Conservation (phyloP, 2,113 vertebrate species). For the Silurus asotus region DNA sequence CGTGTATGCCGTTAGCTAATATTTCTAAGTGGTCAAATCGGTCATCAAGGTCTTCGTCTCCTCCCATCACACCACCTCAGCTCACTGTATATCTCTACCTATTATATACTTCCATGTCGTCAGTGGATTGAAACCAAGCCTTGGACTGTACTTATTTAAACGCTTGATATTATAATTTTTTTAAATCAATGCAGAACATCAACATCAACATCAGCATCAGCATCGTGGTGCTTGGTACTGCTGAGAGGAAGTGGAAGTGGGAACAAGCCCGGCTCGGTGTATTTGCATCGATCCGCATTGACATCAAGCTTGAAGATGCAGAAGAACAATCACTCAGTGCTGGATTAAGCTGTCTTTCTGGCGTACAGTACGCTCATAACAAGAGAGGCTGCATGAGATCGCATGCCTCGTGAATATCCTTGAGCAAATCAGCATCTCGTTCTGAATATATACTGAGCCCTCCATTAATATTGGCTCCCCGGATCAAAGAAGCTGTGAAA, state of each 20-base stretch:
- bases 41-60: too few species aligned
- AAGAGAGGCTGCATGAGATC: neutral
- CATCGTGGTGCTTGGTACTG: neutral
- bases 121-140: too few species aligned
- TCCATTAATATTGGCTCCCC: too few species aligned
- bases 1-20: too few species aligned
- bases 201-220: neutral
- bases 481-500: too few species aligned
- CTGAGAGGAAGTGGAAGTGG: neutral
- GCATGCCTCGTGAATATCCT: neutral
- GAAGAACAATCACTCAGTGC: neutral
- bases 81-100: too few species aligned
- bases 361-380: neutral
- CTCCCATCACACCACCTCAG: too few species aligned
- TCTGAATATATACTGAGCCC: too few species aligned
- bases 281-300: constrained; percentile 17
- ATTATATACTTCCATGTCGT: too few species aligned
- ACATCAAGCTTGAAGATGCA: neutral
- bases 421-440: neutral
- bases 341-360: constrained; percentile 6
- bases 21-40: too few species aligned
- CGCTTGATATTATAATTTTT: neutral
- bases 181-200: neutral
- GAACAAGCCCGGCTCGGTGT: neutral
- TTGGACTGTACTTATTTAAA: neutral